Evolutionary conservation across 1,140 invertebrate species (phyloP).

Genomic region (Megalonaias nervosa): DNA sequence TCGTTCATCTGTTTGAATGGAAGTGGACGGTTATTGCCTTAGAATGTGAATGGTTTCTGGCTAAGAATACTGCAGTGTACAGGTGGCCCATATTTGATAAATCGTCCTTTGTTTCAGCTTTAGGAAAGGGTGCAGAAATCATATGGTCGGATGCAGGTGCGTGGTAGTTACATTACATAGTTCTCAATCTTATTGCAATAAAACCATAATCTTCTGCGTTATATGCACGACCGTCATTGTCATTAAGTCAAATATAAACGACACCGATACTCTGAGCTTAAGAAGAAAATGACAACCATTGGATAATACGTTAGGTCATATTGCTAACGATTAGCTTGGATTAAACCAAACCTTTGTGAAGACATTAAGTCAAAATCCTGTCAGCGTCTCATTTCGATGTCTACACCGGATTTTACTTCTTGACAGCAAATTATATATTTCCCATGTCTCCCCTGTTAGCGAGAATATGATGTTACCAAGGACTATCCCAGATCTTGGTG

Average conservation of each 20-base stretch:
- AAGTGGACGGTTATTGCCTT: slow-evolving; percentile 77
- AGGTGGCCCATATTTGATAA: slow-evolving; percentile 38
- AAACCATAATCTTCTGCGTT: neutral
- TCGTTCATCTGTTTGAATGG: slow-evolving; percentile 69
- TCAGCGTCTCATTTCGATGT: too few species aligned
- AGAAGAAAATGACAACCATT: too few species aligned
- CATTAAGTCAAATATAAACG: neutral
- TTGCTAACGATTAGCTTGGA: neutral
- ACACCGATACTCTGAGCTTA: too few species aligned
- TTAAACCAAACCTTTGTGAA: neutral
- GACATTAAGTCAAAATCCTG: neutral
- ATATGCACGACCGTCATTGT: neutral
- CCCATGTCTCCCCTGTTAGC: slow-evolving; percentile 49
- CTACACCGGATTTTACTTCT: too few species aligned
- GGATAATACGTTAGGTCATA: too few species aligned
- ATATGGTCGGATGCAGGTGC: neutral
- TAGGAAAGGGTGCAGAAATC: neutral
- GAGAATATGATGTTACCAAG: slow-evolving; percentile 44
- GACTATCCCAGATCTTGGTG: slow-evolving; percentile 78
- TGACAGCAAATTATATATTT: too few species aligned
- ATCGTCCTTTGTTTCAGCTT: neutral
- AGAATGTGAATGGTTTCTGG: slow-evolving; percentile 87
- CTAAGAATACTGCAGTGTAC: slow-evolving; percentile 73
- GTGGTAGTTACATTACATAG: neutral
- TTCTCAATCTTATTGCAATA: neutral